phyloP scores from a whole-genome alignment of 2,888 invertebrate species.

The Apamea monoglypha region DNA sequence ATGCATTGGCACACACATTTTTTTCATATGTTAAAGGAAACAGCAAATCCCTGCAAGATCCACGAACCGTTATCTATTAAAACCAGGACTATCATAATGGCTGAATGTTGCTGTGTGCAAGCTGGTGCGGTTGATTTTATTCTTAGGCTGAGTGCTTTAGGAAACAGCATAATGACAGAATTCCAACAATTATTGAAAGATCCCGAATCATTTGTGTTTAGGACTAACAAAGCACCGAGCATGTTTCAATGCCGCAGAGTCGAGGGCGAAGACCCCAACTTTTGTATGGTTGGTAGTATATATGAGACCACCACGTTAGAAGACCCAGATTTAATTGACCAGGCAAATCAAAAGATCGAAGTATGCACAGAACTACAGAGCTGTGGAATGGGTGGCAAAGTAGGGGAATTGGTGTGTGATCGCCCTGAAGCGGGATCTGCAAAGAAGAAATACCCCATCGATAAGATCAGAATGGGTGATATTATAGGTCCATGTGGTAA shows the following conservation, averaged over 20 bases:
- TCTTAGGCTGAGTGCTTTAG: constrained; percentile 87
- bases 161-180: constrained; percentile 85
- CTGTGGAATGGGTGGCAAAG: constrained; percentile 73
- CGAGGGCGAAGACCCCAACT: constrained; percentile 85
- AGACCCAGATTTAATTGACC: constrained; percentile 79
- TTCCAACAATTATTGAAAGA: constrained; percentile 84
- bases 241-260: constrained; percentile 84
- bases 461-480: constrained; percentile 87
- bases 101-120: constrained; percentile 81
- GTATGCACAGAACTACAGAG: constrained; percentile 84
- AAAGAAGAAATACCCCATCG: constrained; percentile 78
- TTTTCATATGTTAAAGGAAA: constrained; percentile 86
- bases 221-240: constrained; percentile 85
- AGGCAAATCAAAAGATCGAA: constrained; percentile 80
- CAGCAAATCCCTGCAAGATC: constrained; percentile 77
- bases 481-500: constrained; percentile 88
- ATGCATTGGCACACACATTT: constrained; percentile 88
- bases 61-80: constrained; percentile 82
- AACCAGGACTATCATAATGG: constrained; percentile 74
- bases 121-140: constrained; percentile 86
- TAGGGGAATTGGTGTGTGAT: constrained; percentile 70
- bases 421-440: constrained; percentile 62
- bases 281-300: constrained; percentile 84
- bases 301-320: constrained; percentile 86
- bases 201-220: constrained; percentile 84